Evolutionary conservation across 2,888 invertebrate species (phyloP), one percentile per base, ranked within the genome.

Genomic region (Nowickia ferox): DNA sequence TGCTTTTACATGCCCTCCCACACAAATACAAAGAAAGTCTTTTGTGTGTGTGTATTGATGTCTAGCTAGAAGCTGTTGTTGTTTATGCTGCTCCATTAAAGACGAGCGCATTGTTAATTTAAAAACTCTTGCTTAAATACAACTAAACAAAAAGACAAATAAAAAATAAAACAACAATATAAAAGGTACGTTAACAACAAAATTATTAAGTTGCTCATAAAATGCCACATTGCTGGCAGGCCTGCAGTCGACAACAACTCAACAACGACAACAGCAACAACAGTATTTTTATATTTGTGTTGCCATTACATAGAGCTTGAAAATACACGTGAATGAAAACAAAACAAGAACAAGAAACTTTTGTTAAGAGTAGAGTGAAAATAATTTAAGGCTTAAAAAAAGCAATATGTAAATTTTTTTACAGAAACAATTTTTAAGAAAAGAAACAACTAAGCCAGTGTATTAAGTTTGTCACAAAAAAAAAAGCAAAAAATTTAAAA

Each of bases 181-280:
- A 63, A 74, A 68, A 69, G 53, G 44, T 61, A 68, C 59, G 44
- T 75, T 65, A 77, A 53, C 55, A 72, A 72, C 66, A 72, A 78
- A 82, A 78, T 80, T 83, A 83, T 86, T 83, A 86, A 86, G 86
- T 83, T 86, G 86, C 83, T 86, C 83, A 86, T 72, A 86, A 77
- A 86, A 83, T 86, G 86, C 86, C 86, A 86, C 76, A 80, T 80
- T 30, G 86, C 86, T 76, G 42, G 66, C 22, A 79, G 79, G 79
- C 66, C 76, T 86, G 79, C 79, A 80, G 83, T 66, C 76, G 30
- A 66, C 66, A 46, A 69, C 61, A 65, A 71, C n/a, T n/a, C 66
- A 46, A 69, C 61, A 65, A 71, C 76, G 30, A 66, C 66, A 46
- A 69, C 61, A 65, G 65, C 68, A n/a, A 22, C 72, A 59, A 44